Conservation (phyloP, 1,140 invertebrate species). For the Ceratina calcarata region DNA sequence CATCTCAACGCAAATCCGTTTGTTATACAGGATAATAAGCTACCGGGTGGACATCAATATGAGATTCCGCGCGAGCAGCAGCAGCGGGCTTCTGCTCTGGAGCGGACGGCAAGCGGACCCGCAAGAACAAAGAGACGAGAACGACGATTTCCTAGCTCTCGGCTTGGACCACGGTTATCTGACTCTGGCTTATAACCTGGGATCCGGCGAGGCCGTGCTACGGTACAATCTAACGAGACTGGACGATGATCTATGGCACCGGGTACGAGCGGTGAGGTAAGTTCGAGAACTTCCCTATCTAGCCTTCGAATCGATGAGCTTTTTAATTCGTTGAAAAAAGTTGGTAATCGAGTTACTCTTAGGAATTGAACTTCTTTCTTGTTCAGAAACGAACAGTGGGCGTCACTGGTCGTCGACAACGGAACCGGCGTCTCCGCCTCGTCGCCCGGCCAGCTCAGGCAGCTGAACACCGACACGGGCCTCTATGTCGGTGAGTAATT, state of each 20-base stretch:
- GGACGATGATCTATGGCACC: slow-evolving; percentile 96
- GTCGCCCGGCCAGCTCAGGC: slow-evolving; percentile 90
- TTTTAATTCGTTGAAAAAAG: not conserved
- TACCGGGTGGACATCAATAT: slow-evolving; percentile 91
- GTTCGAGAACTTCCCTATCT: not conserved
- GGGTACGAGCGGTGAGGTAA: slow-evolving; percentile 92
- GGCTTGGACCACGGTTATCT: slow-evolving; percentile 90
- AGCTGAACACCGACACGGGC: slow-evolving; percentile 91
- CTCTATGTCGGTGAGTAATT: slow-evolving; percentile 89
- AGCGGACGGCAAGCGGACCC: slow-evolving; percentile 86
- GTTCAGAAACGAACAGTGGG: slow-evolving; percentile 91
- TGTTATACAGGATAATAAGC: slow-evolving; percentile 86
- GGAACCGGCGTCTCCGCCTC: slow-evolving; percentile 87
- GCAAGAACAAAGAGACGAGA: slow-evolving; percentile 80
- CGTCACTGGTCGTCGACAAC: slow-evolving; percentile 92
- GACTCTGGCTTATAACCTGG: slow-evolving; percentile 87
- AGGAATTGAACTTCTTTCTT: slow-evolving; percentile 32
- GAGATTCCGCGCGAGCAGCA: slow-evolving; percentile 84
- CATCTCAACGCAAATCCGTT: not conserved
- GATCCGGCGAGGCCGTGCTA: slow-evolving; percentile 89
- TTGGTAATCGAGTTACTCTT: slow-evolving; percentile 33
- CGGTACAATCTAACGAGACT: slow-evolving; percentile 92
- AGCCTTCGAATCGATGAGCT: not conserved
- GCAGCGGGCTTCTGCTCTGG: slow-evolving; percentile 94
- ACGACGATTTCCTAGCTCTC: slow-evolving; percentile 90